phyloP scores from a whole-genome alignment of 2,113 vertebrate species.

The Odontophorus gujanensis region DNA sequence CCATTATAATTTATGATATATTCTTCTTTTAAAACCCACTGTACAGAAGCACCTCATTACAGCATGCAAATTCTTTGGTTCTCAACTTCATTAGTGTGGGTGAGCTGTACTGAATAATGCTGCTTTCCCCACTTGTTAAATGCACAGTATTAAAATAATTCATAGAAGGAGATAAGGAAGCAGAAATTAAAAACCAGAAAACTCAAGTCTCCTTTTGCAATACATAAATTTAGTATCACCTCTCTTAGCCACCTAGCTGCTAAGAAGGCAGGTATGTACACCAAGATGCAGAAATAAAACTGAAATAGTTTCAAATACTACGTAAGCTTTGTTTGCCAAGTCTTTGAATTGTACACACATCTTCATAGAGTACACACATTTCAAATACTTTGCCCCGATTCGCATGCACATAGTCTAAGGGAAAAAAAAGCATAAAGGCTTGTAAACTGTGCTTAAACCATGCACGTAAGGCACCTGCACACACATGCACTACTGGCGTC shows the following conservation, averaged over 20 bases:
- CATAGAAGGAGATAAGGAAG: not conserved
- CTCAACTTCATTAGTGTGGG: constrained; percentile 14
- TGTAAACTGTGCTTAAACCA: not conserved
- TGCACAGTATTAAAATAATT: constrained; percentile 32
- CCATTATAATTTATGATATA: constrained; percentile 19
- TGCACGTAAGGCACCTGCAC: fast-evolving
- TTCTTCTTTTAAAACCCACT: constrained; percentile 27
- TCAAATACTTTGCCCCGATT: not conserved
- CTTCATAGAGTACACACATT: not conserved
- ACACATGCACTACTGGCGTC: not conserved
- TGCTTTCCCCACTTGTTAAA: constrained; percentile 17
- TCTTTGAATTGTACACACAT: not conserved
- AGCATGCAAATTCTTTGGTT: constrained; percentile 43
- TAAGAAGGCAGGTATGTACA: not conserved
- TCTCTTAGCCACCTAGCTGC: not conserved
- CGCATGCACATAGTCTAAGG: not conserved
- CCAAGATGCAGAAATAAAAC: not conserved
- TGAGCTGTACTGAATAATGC: constrained; percentile 24
- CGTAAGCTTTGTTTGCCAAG: not conserved
- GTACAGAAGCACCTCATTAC: constrained; percentile 56
- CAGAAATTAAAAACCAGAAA: not conserved
- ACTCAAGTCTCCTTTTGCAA: not conserved
- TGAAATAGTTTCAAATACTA: not conserved
- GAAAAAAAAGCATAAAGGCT: not conserved
- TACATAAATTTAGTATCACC: not conserved